These are phyloP conservation scores for Gonatopus flavifemur DNA, from an alignment of 1,140 invertebrate species.

Conservation along the genomic window DNA sequence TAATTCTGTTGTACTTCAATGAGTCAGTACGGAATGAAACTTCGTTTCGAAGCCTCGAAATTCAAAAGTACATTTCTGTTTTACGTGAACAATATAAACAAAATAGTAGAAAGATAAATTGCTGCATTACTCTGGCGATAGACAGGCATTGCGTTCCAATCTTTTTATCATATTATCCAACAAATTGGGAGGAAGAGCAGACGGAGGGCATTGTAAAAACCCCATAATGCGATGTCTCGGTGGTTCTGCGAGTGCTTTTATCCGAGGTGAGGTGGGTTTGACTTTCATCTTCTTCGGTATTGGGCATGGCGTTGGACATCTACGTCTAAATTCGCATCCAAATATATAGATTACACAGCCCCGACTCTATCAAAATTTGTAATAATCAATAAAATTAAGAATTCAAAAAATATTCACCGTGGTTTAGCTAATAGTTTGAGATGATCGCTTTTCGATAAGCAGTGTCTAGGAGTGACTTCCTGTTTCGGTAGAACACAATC, in stretches of 20 bases:
- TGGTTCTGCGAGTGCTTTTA: constrained; percentile 44
- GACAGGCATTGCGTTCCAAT: constrained; percentile 38
- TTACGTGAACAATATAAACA: too few relatives aligned
- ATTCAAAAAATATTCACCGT: too few relatives aligned
- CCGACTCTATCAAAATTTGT: too few relatives aligned
- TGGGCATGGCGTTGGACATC: constrained; percentile 25
- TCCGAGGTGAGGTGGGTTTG: constrained; percentile 24
- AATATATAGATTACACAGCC: neutral
- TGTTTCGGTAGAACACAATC: constrained; percentile 29
- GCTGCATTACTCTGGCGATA: constrained; percentile 48
- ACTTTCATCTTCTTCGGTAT: constrained; percentile 15
- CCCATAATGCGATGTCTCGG: constrained; percentile 31
- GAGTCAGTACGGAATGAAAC: too few relatives aligned
- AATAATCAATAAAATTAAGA: too few relatives aligned
- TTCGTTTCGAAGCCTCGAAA: too few relatives aligned
- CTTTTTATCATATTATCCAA: constrained; percentile 42
- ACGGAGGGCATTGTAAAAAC: constrained; percentile 31
- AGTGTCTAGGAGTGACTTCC: constrained; percentile 35
- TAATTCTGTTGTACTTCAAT: too few relatives aligned
- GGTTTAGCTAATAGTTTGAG: constrained; percentile 37
- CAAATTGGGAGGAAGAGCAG: constrained; percentile 30
- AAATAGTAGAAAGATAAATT: neutral
- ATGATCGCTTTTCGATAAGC: constrained; percentile 37
- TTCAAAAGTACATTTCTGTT: too few relatives aligned
- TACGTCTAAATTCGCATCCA: constrained; percentile 22